Percentiles rank a stretch among this genome's conserved stretches.
Evolutionary conservation across 1,140 invertebrate species (phyloP).

Genomic region (Drosophila sucinea): DNA sequence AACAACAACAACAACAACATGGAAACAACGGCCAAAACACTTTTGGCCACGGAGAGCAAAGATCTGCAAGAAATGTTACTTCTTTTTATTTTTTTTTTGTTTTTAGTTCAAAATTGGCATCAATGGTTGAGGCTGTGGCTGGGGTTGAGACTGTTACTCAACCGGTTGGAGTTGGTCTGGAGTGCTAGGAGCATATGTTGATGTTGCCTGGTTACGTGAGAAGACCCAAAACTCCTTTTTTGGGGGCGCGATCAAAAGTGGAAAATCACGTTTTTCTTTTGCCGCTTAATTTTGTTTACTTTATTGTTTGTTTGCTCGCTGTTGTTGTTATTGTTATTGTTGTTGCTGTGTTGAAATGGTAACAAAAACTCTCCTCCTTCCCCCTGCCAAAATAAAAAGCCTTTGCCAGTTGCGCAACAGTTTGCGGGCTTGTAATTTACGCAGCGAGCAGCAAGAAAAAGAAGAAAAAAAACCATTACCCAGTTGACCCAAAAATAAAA

Average conservation of each 20-base stretch:
- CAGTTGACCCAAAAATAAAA: conserved; percentile 13
- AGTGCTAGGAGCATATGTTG: conserved; percentile 23
- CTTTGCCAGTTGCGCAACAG: conserved; percentile 20
- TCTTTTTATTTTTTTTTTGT: not conserved
- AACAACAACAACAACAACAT: conserved; percentile 7
- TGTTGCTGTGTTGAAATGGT: conserved; percentile 30
- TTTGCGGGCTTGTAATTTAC: conserved; percentile 17
- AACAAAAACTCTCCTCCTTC: not conserved
- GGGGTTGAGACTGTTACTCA: conserved; percentile 13
- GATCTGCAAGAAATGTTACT: conserved; percentile 25
- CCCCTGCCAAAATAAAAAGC: not conserved
- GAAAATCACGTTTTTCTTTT: conserved; percentile 27
- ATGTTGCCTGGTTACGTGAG: conserved; percentile 23
- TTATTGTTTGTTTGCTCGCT: conserved; percentile 42
- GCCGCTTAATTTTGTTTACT: conserved; percentile 34
- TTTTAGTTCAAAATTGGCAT: conserved; percentile 17
- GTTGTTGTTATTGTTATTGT: conserved; percentile 27
- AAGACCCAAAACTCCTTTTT: conserved; percentile 23
- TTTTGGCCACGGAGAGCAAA: conserved; percentile 20
- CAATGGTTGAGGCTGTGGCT: conserved; percentile 13
- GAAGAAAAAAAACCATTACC: not conserved
- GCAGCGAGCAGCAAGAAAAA: conserved; percentile 15
- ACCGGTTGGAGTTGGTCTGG: conserved; percentile 22
- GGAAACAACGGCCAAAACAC: conserved; percentile 1
- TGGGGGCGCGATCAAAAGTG: conserved; percentile 29